A percentile compares a stretch with the other conserved stretches of the same genome.
Conservation (phyloP, 2,888 invertebrate species). For the Drosophila buzzatii region DNA sequence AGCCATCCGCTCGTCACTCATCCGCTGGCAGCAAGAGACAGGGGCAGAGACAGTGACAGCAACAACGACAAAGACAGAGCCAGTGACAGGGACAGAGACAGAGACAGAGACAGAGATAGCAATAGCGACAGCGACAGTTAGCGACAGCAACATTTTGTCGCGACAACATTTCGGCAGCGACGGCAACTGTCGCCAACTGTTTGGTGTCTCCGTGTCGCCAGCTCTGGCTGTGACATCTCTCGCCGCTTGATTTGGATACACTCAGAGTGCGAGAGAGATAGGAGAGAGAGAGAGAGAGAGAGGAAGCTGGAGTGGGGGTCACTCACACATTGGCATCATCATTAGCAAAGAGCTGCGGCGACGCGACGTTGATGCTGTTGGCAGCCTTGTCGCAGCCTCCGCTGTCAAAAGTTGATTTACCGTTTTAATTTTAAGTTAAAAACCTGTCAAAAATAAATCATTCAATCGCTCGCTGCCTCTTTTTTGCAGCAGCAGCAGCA, state of each 20-base stretch:
- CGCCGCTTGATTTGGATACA: conserved; percentile 74
- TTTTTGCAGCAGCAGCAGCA: conserved; percentile 13
- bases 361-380: conserved; percentile 59
- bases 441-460: conserved; percentile 85
- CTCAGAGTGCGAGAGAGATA: conserved; percentile 27
- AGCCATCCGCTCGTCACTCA: conserved; percentile 54
- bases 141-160: conserved; percentile 72
- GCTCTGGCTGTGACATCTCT: conserved; percentile 40
- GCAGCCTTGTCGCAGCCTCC: conserved; percentile 77
- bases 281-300: background rate
- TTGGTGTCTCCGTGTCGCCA: conserved; percentile 55
- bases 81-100: conserved; percentile 33
- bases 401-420: conserved; percentile 84
- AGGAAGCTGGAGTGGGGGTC: background rate
- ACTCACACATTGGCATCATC: conserved; percentile 65
- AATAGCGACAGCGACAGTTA: conserved; percentile 47
- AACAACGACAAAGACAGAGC: conserved; percentile 23
- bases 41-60: conserved; percentile 41
- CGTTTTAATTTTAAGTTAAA: conserved; percentile 85
- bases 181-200: conserved; percentile 77
- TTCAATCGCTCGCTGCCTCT: conserved; percentile 73
- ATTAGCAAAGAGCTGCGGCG: conserved; percentile 74
- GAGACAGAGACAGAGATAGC: conserved; percentile 20
- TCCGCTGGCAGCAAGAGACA: conserved; percentile 23
- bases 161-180: conserved; percentile 70